phyloP scores from a whole-genome alignment of 1,140 invertebrate species.

The Aphaenogaster rudis region DNA sequence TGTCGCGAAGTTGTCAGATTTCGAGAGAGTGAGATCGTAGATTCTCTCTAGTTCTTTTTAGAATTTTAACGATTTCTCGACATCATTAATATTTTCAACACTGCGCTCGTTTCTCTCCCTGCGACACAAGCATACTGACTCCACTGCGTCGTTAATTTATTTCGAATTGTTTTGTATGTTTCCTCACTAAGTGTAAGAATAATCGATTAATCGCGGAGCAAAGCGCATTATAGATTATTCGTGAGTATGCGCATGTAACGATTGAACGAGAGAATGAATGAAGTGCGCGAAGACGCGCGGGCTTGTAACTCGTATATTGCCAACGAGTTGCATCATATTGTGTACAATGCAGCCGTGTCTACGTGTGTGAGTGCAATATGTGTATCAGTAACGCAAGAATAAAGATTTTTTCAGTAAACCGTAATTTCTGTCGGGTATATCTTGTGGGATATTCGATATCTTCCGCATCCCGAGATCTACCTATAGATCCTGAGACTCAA shows the following conservation, averaged over 20 bases:
- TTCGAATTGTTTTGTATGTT: constrained; percentile 84
- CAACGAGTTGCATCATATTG: constrained; percentile 79
- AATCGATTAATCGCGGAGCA: constrained; percentile 75
- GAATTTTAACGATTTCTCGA: constrained; percentile 13
- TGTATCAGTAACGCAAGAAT: constrained; percentile 83
- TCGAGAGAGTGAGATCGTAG: not conserved
- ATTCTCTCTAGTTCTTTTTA: not conserved
- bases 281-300: constrained; percentile 25
- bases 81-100: not conserved
- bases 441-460: not conserved
- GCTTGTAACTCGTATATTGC: constrained; percentile 72
- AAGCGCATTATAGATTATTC: constrained; percentile 68
- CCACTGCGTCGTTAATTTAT: constrained; percentile 84
- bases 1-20: not conserved
- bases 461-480: not conserved
- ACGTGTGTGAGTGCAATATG: constrained; percentile 76
- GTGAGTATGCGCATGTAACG: constrained; percentile 61
- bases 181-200: constrained; percentile 78
- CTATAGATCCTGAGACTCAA: not conserved
- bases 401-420: constrained; percentile 85
- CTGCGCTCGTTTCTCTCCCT: not conserved
- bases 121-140: constrained; percentile 56
- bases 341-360: constrained; percentile 82
- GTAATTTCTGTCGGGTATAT: not conserved
- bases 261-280: constrained; percentile 67